Conservation (phyloP, 2,797 vertebrate genomes). For the Microctenopoma stevenorrisi region DNA sequence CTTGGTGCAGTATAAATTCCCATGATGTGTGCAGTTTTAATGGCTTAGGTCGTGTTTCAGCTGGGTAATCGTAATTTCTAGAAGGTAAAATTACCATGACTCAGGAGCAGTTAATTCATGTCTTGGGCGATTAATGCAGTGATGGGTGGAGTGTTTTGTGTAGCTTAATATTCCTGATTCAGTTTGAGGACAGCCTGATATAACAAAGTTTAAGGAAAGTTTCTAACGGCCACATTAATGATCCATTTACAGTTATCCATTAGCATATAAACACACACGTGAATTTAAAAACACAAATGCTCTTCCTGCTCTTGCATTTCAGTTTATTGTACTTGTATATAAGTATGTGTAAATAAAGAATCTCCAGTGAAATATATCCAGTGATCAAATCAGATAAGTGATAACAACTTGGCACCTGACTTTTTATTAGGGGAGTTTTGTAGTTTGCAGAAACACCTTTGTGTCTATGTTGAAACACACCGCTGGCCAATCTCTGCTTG, state of each 20-base stretch:
- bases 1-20: neutral
- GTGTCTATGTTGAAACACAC: neutral
- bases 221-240: neutral
- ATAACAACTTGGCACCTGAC: neutral
- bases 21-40: neutral
- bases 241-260: neutral
- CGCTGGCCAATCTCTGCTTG: neutral
- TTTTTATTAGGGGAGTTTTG: neutral
- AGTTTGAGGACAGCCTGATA: neutral
- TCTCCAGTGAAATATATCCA: neutral
- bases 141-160: neutral
- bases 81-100: conserved; percentile 6
- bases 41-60: conserved; percentile 7
- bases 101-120: neutral
- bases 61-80: conserved; percentile 12
- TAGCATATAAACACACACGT: no score
- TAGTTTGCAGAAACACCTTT: neutral
- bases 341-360: no score
- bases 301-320: neutral
- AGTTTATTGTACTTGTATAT: no score
- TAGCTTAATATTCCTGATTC: neutral
- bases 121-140: neutral
- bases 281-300: no score
- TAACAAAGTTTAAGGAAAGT: neutral
- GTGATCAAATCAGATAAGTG: neutral